Evolutionary conservation across 2,888 invertebrate species (phyloP), one percentile per base, ranked within the genome.

Genomic region (Pomacea canaliculata): DNA sequence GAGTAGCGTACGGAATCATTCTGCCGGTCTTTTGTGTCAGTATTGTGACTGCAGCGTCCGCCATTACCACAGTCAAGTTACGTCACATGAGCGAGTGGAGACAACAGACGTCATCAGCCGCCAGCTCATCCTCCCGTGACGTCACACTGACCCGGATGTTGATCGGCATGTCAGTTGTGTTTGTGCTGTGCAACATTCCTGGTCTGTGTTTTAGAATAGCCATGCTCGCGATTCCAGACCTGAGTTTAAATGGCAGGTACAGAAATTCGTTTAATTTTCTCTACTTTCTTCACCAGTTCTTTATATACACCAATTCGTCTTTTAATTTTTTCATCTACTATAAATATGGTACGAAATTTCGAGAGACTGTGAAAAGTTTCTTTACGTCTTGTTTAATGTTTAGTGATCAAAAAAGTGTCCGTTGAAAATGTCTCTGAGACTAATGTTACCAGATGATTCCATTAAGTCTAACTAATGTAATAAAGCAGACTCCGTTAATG

Each of bases 91-190:
- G 49, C 1, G 19, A 9, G 9, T 68, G 68, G 68, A n/a, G 68
- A 19, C 23, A 46, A 37, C n/a, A 68, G 9, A 46, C 18, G 8
- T 66, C 72, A 1, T 48, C 66, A 4, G 12, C 1, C 10, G 68
- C 68, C 13, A 46, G 19, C 19, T 12, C 62, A 46, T 59, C 2
- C 37, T 19, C 56, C 27, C 49, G 66, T 27, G 72, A 73, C 27
- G 56, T 73, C 23, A 65, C 72, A 3, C 66, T 73, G 66, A 73
- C 72, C 66, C 63, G 65, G 46, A 66, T 73, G 72, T 51, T 73
- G 56, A 66, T 73, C 37, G 72, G 72, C 37, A 66, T 49, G 18
- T 73, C 72, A 4, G 37, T 73, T 12, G 8, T 73, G 16, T 73
- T 66, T 65, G 65, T 73, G 10, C 27, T 18, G 9, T 66, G 65